Base-by-base conservation (phyloP, 2,797 vertebrate genomes). In the Siniperca obscura region DNA sequence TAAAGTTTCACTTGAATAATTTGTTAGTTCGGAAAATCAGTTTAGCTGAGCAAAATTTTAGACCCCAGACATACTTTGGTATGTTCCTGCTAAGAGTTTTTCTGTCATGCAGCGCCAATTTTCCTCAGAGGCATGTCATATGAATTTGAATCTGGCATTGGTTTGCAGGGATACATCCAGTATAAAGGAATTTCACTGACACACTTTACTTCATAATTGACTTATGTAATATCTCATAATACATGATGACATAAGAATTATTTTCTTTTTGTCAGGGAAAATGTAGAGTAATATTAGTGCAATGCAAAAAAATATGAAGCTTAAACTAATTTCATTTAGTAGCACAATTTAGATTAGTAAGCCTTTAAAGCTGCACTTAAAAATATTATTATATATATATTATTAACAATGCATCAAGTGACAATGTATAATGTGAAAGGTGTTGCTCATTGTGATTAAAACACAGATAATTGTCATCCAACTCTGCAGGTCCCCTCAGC, bases 121-220 rank as follows among this genome's bases (percentile, higher is more conserved):
- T 83, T 87, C 81, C 79, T 84, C 34, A 30, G 62, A 84, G 42
- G 70, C 44, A n/a, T 81, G 62, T 82, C 76, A 68, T 60, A 42
- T 40, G 69, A 78, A 60, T 38, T 70, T 81, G 1, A 78, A 55
- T 72, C 84, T 85, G 73, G 69, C 34, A 0, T 53, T 57, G 17
- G 46, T 74, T 78, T 74, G 14, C 64, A 70, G 66, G 27, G 57
- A 66, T 75, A 25, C 46, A 62, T 84, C 50, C 17, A 53, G 36
- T 12, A 52, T 46, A 38, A 84, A 59, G 56, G 56, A 57, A 76
- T 86, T 78, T 55, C 17, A 72, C 30, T 71, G 40, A 69, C 27
- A 14, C 17, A 48, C 8, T 78, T 66, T 74, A 52, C 19, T 14
- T 71, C 30, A 66, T 60, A 59, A 71, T 59, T 21, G 56, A 72